Conservation (phyloP, 2,113 vertebrate species). For the Marmota monax region DNA sequence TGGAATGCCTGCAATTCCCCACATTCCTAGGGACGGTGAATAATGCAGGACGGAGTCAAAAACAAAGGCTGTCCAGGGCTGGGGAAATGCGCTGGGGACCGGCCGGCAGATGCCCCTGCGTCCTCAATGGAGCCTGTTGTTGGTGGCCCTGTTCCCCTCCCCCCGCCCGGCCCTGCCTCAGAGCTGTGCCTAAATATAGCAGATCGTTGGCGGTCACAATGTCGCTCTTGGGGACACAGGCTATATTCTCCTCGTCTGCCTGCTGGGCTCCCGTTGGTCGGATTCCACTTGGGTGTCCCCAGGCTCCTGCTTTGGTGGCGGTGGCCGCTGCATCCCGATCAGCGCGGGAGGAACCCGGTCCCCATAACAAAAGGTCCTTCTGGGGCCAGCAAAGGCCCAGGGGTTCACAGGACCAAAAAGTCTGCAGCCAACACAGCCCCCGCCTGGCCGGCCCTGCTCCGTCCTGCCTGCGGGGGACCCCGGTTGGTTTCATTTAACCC, state of each 20-base stretch:
- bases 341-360: no score
- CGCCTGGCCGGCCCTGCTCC: no score
- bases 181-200: slow-evolving; percentile 80
- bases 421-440: no score
- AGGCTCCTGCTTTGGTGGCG: slow-evolving; percentile 86
- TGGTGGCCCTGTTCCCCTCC: slow-evolving; percentile 17
- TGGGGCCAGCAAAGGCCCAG: no score
- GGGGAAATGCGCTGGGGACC: slow-evolving; percentile 69
- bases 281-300: slow-evolving; percentile 85
- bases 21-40: slow-evolving; percentile 73
- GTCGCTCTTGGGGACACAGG: no score
- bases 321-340: slow-evolving; percentile 81
- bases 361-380: no score
- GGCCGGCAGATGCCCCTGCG: not conserved
- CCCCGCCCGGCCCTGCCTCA: slow-evolving; percentile 64
- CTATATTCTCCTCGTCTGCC: not conserved
- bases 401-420: no score
- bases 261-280: slow-evolving; percentile 31
- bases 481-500: no score
- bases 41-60: slow-evolving; percentile 77
- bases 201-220: no score
- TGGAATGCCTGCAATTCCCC: slow-evolving; percentile 84
- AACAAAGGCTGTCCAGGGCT: slow-evolving; percentile 65
- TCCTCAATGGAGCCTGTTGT: slow-evolving; percentile 76
- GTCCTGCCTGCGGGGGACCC: no score